These are phyloP conservation scores for Nycticryphes semicollaris DNA, from an alignment of 2,113 vertebrate genomes.

Conservation along the genomic window DNA sequence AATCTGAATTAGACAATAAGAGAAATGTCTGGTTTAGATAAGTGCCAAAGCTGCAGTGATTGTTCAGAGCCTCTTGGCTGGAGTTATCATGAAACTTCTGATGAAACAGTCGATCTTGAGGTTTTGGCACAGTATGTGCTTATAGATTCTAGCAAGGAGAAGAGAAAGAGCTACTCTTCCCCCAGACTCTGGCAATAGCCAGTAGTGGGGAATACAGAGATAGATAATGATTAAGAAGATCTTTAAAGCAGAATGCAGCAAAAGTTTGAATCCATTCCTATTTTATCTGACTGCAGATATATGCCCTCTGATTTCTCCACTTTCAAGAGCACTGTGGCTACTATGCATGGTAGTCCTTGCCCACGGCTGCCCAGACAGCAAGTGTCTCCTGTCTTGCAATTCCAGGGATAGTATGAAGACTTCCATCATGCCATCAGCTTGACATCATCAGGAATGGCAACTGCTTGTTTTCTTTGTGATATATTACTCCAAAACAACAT, in stretches of 20 bases:
- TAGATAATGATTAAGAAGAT: background rate
- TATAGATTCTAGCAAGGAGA: background rate
- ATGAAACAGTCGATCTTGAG: background rate
- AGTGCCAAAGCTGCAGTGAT: background rate
- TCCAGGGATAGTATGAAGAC: background rate
- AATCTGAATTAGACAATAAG: background rate
- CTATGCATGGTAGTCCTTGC: background rate
- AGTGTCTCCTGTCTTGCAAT: background rate
- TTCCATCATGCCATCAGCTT: constrained; percentile 14
- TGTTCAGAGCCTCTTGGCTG: background rate
- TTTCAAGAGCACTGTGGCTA: background rate
- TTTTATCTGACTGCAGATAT: background rate
- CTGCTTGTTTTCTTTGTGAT: constrained; percentile 38
- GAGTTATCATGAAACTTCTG: background rate
- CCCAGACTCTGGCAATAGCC: background rate
- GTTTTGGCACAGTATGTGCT: background rate
- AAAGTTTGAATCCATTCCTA: background rate
- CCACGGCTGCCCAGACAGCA: background rate
- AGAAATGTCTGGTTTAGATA: background rate
- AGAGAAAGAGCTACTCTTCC: background rate
- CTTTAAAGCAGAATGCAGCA: background rate
- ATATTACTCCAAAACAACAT: background rate
- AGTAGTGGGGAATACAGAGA: background rate
- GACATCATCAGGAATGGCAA: constrained; percentile 37
- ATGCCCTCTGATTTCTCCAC: background rate